Base-by-base conservation (phyloP, 2,888 invertebrate species). In the Plusia festucae region DNA sequence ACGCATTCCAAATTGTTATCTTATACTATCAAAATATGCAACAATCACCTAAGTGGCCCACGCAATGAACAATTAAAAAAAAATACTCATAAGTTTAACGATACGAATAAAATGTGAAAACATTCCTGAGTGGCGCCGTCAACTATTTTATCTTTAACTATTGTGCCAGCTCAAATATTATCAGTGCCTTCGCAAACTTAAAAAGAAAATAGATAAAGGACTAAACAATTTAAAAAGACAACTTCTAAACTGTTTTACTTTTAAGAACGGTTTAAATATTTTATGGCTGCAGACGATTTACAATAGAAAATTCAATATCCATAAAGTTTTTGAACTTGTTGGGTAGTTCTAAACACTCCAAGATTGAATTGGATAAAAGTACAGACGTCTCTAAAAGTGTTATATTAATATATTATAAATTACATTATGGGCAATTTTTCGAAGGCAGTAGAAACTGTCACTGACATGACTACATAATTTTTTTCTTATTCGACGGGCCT, bases 171-270 rank as follows among this genome's bases (percentile, higher is more conserved):
- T 56, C 18, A 54, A 63, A 64, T 51, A 16, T 57, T 60, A 81
- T 68, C 72, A 58, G 40, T 54, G 30, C 65, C 71, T 65, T 62
- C n/a, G 79, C 78, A 73, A 81, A 78, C 70, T 68, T 30, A 60
- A 51, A 60, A 55, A 77, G 78, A 61, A 59, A 62, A 53, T 51
- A 53, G 68, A 73, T 78, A 71, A 61, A 18, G 11, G 16, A 40
- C 32, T 40, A 40, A 60, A 57, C n/a, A n/a, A n/a, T n/a, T n/a
- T n/a, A n/a, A n/a, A n/a, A n/a, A 0, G 30, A 30, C 44, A 64
- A 56, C 40, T 60, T 65, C 53, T 46, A 53, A 58, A 53, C 24
- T 16, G 40, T 51, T 62, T 53, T 59, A 54, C 52, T 57, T 76
- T 69, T 65, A 56, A 66, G 53, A 58, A 70, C 58, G 27, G 53